Base-by-base conservation (phyloP, 2,888 invertebrate species). In the Elysia crispata region DNA sequence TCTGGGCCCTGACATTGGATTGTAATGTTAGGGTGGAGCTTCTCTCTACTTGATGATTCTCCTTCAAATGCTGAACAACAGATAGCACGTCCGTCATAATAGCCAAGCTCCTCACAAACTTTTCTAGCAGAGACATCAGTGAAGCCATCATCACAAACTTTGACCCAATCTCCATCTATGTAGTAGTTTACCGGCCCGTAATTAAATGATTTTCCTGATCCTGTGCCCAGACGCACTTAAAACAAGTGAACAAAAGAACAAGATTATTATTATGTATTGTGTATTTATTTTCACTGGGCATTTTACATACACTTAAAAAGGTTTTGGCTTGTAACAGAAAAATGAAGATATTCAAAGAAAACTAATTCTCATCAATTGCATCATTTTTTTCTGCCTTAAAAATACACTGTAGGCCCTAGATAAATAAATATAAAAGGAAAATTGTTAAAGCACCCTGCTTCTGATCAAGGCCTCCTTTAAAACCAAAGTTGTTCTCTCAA, bases 1-100 rank as follows among this genome's bases (percentile, higher is more conserved):
- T 89, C 89, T 6, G 84, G 72, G 6, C 88, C 88, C 0, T 82
- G 79, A 84, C 96, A 96, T 77, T 80, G 75, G 8, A 89, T 31
- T 1, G 86, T 86, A 23, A 93, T 82, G 77, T 90, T 87, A 15
- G 83, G 86, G 66, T 86, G 85, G 8, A 87, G 60, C 23, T 23
- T 23, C 15, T 54, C 66, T 25, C 66, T 49, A 13, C 54, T 77
- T 0, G 76, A 67, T 6, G 69, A 60, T 13, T 88, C 64, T 54
- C 82, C 79, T 33, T n/a, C 85, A 78, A 86, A 90, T 5, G 88
- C 88, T 18, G 89, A 88, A 74, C 89, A 89, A 80, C 88, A 88
- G 5, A 90, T 82, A 0, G 88, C 85, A 25, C 85, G 81, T 0
- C 90, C 90, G 70, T 88, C 87, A 3, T 70, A 77, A 77, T 82